A percentile compares a stretch with the other conserved stretches of the same genome.
Evolutionary conservation across 2,888 invertebrate species (phyloP).

Genomic region (Caenorhabditis becei): DNA sequence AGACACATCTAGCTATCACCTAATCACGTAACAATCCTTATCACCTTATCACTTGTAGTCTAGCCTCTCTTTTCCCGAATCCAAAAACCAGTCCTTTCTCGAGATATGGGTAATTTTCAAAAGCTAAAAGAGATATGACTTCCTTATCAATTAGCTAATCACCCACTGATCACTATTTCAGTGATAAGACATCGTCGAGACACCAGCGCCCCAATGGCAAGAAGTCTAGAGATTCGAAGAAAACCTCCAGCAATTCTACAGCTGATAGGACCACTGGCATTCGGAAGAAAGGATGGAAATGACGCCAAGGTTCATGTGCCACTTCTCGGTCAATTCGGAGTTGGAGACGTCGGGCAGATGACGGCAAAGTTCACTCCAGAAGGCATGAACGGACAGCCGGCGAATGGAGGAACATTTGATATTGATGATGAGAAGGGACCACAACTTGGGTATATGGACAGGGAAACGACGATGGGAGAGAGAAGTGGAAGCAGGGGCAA

Average conservation of each 20-base stretch:
- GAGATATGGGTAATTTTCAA: constrained; percentile 10
- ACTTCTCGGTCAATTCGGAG: constrained; percentile 71
- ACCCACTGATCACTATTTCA: constrained; percentile 17
- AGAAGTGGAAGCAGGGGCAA: constrained; percentile 51
- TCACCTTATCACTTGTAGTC: constrained; percentile 1
- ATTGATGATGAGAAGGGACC: constrained; percentile 68
- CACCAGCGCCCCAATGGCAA: constrained; percentile 27
- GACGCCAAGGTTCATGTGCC: constrained; percentile 70
- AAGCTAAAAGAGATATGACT: background rate
- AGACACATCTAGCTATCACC: no score
- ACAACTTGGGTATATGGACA: constrained; percentile 74
- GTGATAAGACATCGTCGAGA: constrained; percentile 57
- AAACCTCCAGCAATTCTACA: constrained; percentile 66
- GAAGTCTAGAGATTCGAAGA: constrained; percentile 58
- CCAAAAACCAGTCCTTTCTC: constrained; percentile 3
- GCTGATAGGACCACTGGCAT: constrained; percentile 70
- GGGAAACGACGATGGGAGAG: constrained; percentile 68
- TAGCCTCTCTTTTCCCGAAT: background rate
- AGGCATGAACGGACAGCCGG: constrained; percentile 39
- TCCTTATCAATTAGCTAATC: constrained; percentile 2
- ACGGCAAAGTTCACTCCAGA: constrained; percentile 72
- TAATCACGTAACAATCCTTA: background rate
- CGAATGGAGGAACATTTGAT: constrained; percentile 72
- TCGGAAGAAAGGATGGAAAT: constrained; percentile 71
- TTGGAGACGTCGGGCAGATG: constrained; percentile 68